phyloP scores from a whole-genome alignment of 1,140 invertebrate species.

The Microplitis mediator region DNA sequence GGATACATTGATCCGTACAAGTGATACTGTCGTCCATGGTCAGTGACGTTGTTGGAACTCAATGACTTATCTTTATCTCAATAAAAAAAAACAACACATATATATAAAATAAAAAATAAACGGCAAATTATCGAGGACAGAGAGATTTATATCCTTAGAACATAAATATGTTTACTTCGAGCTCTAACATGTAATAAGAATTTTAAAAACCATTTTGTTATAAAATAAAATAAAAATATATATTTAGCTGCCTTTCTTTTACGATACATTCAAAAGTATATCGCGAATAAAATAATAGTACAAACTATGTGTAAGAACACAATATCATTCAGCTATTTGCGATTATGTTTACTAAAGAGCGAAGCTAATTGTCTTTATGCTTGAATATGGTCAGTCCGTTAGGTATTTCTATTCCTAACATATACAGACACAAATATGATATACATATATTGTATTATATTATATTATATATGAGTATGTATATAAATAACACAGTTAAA shows the following conservation, averaged over 20 bases:
- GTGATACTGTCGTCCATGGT: constrained; percentile 26
- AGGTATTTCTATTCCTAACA: constrained; percentile 5
- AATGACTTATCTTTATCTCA: constrained; percentile 25
- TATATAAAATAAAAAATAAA: neutral
- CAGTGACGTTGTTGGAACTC: constrained; percentile 15
- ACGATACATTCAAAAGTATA: too few relatives aligned
- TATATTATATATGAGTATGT: neutral
- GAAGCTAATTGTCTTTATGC: constrained; percentile 9
- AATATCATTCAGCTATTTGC: neutral
- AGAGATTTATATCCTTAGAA: constrained; percentile 17
- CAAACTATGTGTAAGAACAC: neutral
- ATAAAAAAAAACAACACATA: neutral
- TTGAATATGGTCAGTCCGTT: constrained; percentile 6
- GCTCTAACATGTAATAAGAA: too few relatives aligned
- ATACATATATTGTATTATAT: neutral
- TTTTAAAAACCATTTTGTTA: neutral
- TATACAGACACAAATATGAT: neutral
- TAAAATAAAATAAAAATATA: neutral
- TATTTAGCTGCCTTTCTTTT: neutral
- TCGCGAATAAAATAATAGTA: neutral
- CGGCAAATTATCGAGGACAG: constrained; percentile 23
- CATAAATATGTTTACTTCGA: constrained; percentile 1
- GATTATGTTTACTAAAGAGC: neutral
- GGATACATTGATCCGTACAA: constrained; percentile 22
- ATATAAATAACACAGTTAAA: neutral